Percentiles rank a stretch among this genome's conserved stretches.
Conservation (phyloP, 1,140 invertebrate species). For the Drosophila nigrodunni region DNA sequence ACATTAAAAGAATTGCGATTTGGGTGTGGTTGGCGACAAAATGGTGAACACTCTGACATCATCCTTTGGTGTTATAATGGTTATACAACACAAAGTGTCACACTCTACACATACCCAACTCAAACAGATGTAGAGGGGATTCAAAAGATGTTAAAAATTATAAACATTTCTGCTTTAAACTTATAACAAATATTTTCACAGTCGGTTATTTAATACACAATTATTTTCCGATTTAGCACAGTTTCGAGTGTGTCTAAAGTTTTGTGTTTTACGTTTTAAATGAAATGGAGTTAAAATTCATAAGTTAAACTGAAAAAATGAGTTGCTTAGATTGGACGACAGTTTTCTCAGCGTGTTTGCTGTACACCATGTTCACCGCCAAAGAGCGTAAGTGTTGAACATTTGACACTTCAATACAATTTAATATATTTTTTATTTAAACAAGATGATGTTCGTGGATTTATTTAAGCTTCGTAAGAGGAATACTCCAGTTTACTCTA, state of each 20-base stretch:
- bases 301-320: not conserved
- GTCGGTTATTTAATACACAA: not conserved
- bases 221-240: not conserved
- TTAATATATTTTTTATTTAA: not conserved
- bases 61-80: slow-evolving; percentile 45
- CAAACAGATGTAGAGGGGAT: not conserved
- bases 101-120: not conserved
- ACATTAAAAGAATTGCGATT: slow-evolving; percentile 25
- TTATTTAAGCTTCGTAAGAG: not conserved
- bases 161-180: not conserved
- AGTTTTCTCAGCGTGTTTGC: not conserved
- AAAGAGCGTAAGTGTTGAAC: not conserved
- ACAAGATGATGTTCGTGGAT: not conserved
- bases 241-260: not conserved
- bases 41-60: slow-evolving; percentile 52
- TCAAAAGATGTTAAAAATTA: not conserved
- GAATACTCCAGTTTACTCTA: not conserved
- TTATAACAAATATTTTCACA: not conserved
- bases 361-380: not conserved
- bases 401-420: not conserved
- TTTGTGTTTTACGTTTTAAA: not conserved
- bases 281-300: not conserved
- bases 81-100: slow-evolving; percentile 20
- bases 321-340: not conserved
- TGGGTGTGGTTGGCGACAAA: slow-evolving; percentile 41